A percentile compares a stretch with the other conserved stretches of the same genome.
Conservation (phyloP, 2,888 invertebrate species). For the Pollenia angustigena region DNA sequence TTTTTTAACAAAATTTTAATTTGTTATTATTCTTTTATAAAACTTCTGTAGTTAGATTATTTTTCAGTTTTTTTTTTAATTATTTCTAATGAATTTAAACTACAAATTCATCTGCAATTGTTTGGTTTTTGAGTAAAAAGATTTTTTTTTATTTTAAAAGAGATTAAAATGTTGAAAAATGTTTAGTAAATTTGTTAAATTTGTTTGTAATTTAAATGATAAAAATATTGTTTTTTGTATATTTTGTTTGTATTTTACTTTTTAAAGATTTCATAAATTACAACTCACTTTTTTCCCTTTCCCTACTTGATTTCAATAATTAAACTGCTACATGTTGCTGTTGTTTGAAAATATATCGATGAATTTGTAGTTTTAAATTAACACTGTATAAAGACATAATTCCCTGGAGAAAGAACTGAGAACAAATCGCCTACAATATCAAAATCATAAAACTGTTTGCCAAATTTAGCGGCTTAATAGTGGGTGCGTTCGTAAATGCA, state of each 20-base stretch:
- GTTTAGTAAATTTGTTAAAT: conserved; percentile 3
- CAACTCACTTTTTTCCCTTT: not conserved
- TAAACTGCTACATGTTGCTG: conserved; percentile 45
- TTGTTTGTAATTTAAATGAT: not conserved
- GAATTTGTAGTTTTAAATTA: conserved; percentile 70
- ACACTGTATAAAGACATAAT: not conserved
- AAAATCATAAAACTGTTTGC: too few relatives aligned
- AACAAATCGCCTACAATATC: too few relatives aligned
- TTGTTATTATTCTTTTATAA: not conserved
- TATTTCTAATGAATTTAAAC: conserved; percentile 47
- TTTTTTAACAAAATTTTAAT: conserved; percentile 17
- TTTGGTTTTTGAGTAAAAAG: conserved; percentile 62
- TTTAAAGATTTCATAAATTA: too few relatives aligned
- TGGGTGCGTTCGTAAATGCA: too few relatives aligned
- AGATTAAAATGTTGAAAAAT: not conserved
- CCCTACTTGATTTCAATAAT: not conserved
- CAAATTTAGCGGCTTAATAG: too few relatives aligned
- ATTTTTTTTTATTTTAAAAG: conserved; percentile 31
- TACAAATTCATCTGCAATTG: conserved; percentile 71
- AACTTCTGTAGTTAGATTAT: conserved; percentile 59
- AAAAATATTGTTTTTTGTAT: too few relatives aligned
- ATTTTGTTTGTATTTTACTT: too few relatives aligned
- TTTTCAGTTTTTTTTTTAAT: conserved; percentile 14
- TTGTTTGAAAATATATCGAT: conserved; percentile 46
- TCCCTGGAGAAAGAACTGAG: too few relatives aligned